Evolutionary conservation across 2,888 invertebrate species (phyloP).

Genomic region (Dysmachus trigonus): DNA sequence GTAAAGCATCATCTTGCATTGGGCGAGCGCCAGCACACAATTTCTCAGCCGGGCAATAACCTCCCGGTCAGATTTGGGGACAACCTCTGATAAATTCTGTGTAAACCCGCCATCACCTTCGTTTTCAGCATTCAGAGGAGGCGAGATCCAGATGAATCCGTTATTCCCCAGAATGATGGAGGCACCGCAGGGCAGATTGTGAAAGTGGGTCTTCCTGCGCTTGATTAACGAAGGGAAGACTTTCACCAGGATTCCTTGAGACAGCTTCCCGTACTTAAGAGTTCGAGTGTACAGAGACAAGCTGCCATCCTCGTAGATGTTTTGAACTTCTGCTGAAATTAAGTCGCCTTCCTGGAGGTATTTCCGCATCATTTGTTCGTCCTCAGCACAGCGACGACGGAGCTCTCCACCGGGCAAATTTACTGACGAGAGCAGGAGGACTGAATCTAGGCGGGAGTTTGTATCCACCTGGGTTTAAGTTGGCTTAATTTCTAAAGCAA

Average conservation of each 20-base stretch:
- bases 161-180: conserved; percentile 95
- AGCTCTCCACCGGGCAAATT: conserved; percentile 98
- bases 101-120: conserved; percentile 78
- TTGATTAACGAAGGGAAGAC: conserved; percentile 93
- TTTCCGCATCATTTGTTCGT: conserved; percentile 97
- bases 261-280: conserved; percentile 94
- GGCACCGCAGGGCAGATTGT: conserved; percentile 89
- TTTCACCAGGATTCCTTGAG: conserved; percentile 87
- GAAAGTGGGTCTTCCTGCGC: conserved; percentile 94
- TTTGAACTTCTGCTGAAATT: conserved; percentile 97
- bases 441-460: conserved; percentile 87
- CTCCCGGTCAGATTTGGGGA: conserved; percentile 78
- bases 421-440: conserved; percentile 88
- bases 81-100: conserved; percentile 76
- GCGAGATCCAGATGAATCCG: conserved; percentile 94
- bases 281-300: conserved; percentile 94
- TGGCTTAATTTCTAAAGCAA: background rate
- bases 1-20: conserved; percentile 88
- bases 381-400: conserved; percentile 91
- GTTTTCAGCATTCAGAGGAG: conserved; percentile 70
- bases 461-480: conserved; percentile 75
- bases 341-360: conserved; percentile 95
- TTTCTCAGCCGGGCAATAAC: conserved; percentile 89
- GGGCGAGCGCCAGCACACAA: conserved; percentile 86
- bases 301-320: conserved; percentile 89